Conservation (phyloP, 2,888 invertebrate genomes). For the Caenorhabditis auriculariae region DNA sequence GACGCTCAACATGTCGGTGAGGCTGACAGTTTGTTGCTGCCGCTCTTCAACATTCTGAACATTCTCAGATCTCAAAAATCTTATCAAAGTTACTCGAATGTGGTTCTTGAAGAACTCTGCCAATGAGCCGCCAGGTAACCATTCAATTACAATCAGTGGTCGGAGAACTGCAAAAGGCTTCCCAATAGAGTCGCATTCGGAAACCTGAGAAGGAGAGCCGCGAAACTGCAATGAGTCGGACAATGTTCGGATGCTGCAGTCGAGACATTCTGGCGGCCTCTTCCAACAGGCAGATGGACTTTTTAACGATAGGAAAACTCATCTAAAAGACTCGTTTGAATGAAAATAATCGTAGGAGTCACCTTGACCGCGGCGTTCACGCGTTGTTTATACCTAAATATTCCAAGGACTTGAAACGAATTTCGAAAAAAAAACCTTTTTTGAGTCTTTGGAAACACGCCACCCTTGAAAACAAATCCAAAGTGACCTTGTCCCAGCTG, state of each 20-base stretch:
- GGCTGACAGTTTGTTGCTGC: constrained; percentile 43
- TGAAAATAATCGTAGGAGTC: background rate
- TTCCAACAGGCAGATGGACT: constrained; percentile 57
- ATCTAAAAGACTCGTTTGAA: constrained; percentile 35
- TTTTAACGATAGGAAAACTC: constrained; percentile 56
- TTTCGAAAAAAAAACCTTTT: constrained; percentile 31
- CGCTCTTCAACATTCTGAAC: background rate
- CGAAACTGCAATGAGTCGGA: constrained; percentile 52
- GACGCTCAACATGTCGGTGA: constrained; percentile 51
- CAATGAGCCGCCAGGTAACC: constrained; percentile 59
- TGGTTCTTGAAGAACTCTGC: constrained; percentile 56
- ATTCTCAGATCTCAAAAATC: background rate
- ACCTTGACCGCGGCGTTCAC: constrained; percentile 60
- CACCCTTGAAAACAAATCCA: constrained; percentile 59
- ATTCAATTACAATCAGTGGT: constrained; percentile 61
- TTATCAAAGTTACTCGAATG: constrained; percentile 48
- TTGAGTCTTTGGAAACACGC: constrained; percentile 56
- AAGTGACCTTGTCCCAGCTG: constrained; percentile 59
- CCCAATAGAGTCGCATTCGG: constrained; percentile 6
- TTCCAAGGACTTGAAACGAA: background rate
- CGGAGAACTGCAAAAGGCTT: constrained; percentile 45
- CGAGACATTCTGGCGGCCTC: constrained; percentile 55
- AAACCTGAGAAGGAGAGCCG: constrained; percentile 52
- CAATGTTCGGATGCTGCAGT: constrained; percentile 56
- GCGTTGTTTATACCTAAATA: constrained; percentile 50